Evolutionary conservation across 2,888 invertebrate genomes (phyloP).

Genomic region (Mongoloraphidia duomilia): DNA sequence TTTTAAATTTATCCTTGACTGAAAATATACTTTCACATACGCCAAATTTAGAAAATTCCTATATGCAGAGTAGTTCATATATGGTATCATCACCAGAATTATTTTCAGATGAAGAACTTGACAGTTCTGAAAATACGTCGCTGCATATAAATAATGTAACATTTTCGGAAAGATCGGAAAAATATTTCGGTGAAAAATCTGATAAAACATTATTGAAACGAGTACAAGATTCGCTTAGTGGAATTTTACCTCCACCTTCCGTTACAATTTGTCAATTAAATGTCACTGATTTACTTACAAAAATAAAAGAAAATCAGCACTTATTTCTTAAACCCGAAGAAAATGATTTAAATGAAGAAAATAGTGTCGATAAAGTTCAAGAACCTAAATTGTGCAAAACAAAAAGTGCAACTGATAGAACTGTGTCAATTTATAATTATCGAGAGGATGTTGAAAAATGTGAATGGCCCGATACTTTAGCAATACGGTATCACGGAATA

Average conservation of each 20-base stretch:
- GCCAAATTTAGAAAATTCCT: too few relatives aligned
- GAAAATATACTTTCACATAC: too few relatives aligned
- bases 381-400: too few relatives aligned
- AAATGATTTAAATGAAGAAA: constrained; percentile 9
- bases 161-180: not conserved
- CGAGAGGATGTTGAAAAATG: constrained; percentile 28
- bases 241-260: constrained; percentile 61
- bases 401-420: constrained; percentile 10
- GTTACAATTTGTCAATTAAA: constrained; percentile 53
- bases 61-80: too few relatives aligned
- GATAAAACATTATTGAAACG: constrained; percentile 29
- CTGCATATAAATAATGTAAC: not conserved
- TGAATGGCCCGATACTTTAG: constrained; percentile 45
- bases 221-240: constrained; percentile 45
- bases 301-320: constrained; percentile 21
- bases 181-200: constrained; percentile 13
- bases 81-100: constrained; percentile 41
- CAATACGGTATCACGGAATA: constrained; percentile 52
- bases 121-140: constrained; percentile 16
- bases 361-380: too few relatives aligned
- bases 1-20: too few relatives aligned
- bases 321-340: constrained; percentile 18
- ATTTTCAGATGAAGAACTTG: constrained; percentile 46
- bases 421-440: constrained; percentile 24
- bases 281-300: constrained; percentile 45